phyloP scores from a whole-genome alignment of 2,797 vertebrate species.

The Rhinogobio ventralis region DNA sequence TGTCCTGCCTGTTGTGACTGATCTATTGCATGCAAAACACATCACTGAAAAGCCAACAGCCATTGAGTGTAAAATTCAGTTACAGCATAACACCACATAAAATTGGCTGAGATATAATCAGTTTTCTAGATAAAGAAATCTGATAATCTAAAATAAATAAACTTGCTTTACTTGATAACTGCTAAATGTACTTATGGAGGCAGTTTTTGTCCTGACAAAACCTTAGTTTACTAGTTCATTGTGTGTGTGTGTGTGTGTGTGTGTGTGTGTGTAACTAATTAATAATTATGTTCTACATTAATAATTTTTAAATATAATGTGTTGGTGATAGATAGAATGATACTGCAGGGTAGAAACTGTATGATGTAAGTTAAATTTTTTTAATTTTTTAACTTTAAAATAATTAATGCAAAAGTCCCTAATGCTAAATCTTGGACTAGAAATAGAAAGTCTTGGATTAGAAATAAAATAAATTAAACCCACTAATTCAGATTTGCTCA shows the following conservation, averaged over 20 bases:
- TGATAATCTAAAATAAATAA: not conserved
- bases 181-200: not conserved
- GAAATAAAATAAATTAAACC: not conserved
- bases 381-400: too few relatives aligned
- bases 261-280: too few relatives aligned
- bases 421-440: not conserved
- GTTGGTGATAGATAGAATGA: not conserved
- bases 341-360: not conserved
- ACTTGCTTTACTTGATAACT: not conserved
- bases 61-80: not conserved
- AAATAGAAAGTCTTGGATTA: not conserved
- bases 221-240: too few relatives aligned
- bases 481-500: constrained; percentile 5
- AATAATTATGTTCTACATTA: too few relatives aligned
- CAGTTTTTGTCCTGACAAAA: not conserved
- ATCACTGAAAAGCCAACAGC: constrained; percentile 4
- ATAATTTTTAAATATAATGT: not conserved
- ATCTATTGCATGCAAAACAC: constrained; percentile 10
- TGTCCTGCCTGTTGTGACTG: constrained; percentile 67
- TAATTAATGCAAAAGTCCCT: not conserved
- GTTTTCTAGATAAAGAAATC: not conserved
- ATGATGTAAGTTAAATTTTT: not conserved
- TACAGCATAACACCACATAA: not conserved
- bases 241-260: not conserved
- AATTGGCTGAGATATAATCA: not conserved